These are phyloP conservation scores for Magallana ariakensis DNA, from an alignment of 1,140 invertebrate species.

Conservation along the genomic window DNA sequence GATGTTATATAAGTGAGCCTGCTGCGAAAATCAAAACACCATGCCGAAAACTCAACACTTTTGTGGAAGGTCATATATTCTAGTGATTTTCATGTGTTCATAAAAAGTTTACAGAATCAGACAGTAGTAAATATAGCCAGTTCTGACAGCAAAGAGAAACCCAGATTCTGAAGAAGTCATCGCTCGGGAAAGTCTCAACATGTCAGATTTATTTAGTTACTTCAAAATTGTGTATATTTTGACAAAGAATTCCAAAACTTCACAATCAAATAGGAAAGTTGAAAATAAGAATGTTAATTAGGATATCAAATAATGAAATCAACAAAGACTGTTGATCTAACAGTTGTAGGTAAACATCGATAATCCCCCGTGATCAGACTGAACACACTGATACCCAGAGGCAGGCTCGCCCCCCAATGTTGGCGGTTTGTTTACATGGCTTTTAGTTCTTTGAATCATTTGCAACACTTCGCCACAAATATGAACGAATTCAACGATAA, in stretches of 20 bases:
- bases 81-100: neutral
- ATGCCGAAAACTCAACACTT: neutral
- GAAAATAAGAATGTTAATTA: neutral
- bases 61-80: neutral
- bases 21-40: conserved; percentile 1
- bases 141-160: neutral
- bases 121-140: neutral
- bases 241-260: neutral
- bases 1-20: neutral
- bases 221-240: neutral
- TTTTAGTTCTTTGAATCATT: too few relatives aligned
- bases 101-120: neutral
- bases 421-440: too few relatives aligned
- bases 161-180: too few relatives aligned
- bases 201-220: neutral
- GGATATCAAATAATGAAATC: too few relatives aligned
- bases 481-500: too few relatives aligned
- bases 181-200: too few relatives aligned
- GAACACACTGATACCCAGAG: too few relatives aligned
- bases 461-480: too few relatives aligned
- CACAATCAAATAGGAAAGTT: neutral
- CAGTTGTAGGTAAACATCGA: neutral
- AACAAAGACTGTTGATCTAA: neutral
- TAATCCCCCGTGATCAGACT: neutral
- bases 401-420: too few relatives aligned